Percentiles rank a stretch among this genome's conserved stretches.
Conservation (phyloP, 1,140 invertebrate species). For the Thaumatotibia leucotreta region DNA sequence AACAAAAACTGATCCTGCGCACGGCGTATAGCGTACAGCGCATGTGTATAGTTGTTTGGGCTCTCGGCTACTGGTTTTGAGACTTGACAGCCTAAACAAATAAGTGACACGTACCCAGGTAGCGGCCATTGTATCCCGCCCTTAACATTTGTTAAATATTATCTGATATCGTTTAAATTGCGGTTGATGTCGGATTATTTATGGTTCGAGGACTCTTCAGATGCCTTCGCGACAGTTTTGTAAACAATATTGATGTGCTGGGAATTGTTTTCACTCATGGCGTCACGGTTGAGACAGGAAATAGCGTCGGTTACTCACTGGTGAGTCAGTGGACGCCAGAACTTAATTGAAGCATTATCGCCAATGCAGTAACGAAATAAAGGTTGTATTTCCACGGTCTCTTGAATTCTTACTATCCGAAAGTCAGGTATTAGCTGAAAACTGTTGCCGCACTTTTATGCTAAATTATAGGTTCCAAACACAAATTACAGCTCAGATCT, state of each 20-base stretch:
- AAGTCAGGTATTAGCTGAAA: neutral
- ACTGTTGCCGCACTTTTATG: neutral
- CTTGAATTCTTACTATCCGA: neutral
- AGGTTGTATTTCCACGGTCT: neutral
- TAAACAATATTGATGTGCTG: neutral
- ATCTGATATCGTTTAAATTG: slow-evolving; percentile 60
- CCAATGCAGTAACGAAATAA: neutral
- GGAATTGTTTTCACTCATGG: neutral
- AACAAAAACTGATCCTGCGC: slow-evolving; percentile 61
- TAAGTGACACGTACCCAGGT: slow-evolving; percentile 66
- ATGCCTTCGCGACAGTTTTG: neutral
- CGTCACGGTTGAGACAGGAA: neutral
- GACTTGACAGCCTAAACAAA: slow-evolving; percentile 68
- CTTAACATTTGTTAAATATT: slow-evolving; percentile 69
- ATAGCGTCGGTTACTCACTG: slow-evolving; percentile 19
- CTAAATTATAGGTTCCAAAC: neutral
- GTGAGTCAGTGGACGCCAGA: slow-evolving; percentile 30
- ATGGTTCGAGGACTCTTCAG: slow-evolving; percentile 7
- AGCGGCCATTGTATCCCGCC: slow-evolving; percentile 52
- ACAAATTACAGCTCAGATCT: neutral
- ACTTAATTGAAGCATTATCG: neutral
- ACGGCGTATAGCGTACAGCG: slow-evolving; percentile 32
- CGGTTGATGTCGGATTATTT: slow-evolving; percentile 24
- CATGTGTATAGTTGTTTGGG: slow-evolving; percentile 47
- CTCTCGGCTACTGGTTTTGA: slow-evolving; percentile 70